Evolutionary conservation across 2,888 invertebrate species (phyloP), one percentile per base, ranked within the genome.

Genomic region (Bhutanitis thaidina): DNA sequence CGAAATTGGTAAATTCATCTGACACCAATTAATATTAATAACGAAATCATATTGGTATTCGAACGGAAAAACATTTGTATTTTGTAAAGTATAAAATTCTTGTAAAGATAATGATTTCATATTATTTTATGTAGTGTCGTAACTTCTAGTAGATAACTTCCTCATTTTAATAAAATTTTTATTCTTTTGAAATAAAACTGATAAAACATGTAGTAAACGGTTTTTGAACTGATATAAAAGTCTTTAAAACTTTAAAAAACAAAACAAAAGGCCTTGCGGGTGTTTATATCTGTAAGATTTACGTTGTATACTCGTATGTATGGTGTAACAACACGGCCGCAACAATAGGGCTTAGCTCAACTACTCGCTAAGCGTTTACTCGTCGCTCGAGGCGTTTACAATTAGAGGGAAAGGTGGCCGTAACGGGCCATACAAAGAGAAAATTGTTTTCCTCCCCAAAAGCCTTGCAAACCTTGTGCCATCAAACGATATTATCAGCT

Each of bases 401-500:
- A 80, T 79, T 77, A 81, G 69, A 71, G 67, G 62, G 67, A 60
- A 71, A 58, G 69, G 70, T 71, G 67, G 67, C 67, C 64, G 57
- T 66, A 77, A 71, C 65, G 60, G 61, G 63, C 61, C 65, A 58
- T 56, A 60, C 49, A 68, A 69, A 64, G 69, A 66, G 74, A 67
- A 77, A 77, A 77, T 74, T 74, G 73, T 74, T 78, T 74, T 67
- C 62, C 69, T 67, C 65, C 64, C 60, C 60, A 61, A 70, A 74
- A 76, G 76, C 74, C 73, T 74, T 67, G 34, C 7, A 64, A 67
- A 66, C 69, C 64, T 57, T 57, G 57, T 53, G 57, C 47, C 52
- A 44, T 44, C 49, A 47, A 51, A 32, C 60, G 64, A 67, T 77
- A 74, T 77, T 77, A 76, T 74, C 70, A 62, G 62, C 61, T 60